A percentile compares a stretch with the other conserved stretches of the same genome.
Evolutionary conservation across 2,888 invertebrate species (phyloP).

Genomic region (Lordiphosa andalusiaca): DNA sequence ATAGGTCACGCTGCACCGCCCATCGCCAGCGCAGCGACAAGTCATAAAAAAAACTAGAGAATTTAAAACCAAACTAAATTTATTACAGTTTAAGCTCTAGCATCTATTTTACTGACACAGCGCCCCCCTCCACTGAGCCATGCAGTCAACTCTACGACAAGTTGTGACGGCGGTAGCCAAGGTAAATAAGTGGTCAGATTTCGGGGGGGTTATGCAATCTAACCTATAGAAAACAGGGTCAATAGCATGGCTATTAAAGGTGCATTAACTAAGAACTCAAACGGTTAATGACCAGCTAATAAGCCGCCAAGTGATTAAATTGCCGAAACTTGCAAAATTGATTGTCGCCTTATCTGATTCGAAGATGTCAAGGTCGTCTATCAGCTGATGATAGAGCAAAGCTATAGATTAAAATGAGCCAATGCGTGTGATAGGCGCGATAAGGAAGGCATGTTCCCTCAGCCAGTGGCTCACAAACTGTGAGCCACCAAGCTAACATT

Average conservation of each 20-base stretch:
- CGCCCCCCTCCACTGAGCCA: slow-evolving; percentile 38
- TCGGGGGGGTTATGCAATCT: slow-evolving; percentile 73
- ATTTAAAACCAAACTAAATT: too few relatives aligned
- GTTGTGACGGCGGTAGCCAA: slow-evolving; percentile 61
- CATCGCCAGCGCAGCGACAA: too few relatives aligned
- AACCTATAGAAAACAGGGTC: slow-evolving; percentile 51
- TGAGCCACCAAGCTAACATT: too few relatives aligned
- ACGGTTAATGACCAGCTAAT: too few relatives aligned
- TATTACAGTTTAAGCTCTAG: slow-evolving; percentile 19
- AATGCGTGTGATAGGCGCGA: slow-evolving; percentile 40
- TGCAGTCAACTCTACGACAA: slow-evolving; percentile 74
- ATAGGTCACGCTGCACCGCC: too few relatives aligned
- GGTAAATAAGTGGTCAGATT: slow-evolving; percentile 46
- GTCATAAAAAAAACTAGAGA: too few relatives aligned
- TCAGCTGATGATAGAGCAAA: slow-evolving; percentile 9
- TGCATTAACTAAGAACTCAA: too few relatives aligned
- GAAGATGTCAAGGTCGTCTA: slow-evolving; percentile 23
- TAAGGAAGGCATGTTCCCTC: slow-evolving; percentile 22
- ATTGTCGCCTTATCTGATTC: slow-evolving; percentile 3
- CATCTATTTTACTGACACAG: slow-evolving; percentile 23
- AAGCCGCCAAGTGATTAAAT: too few relatives aligned
- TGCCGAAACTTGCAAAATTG: slow-evolving; percentile 1
- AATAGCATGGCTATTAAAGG: slow-evolving; percentile 28
- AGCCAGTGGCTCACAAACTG: too few relatives aligned
- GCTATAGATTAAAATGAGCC: not conserved